Evolutionary conservation across 2,888 invertebrate species (phyloP), one percentile per base, ranked within the genome.

Genomic region (Adela reaumurella): DNA sequence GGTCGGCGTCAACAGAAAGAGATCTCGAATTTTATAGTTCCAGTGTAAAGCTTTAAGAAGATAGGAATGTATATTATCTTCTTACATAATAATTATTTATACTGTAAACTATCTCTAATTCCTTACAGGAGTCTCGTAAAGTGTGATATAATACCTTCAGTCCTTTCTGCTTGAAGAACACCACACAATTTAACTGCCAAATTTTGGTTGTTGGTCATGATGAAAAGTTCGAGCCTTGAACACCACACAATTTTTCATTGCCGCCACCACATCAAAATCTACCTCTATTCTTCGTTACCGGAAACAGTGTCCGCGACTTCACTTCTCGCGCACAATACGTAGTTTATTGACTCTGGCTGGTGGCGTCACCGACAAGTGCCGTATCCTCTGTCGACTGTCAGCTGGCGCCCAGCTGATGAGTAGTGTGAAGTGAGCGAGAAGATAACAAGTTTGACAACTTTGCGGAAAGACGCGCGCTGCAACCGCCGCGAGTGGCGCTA

Each of bases 101-200:
- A n/a, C n/a, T n/a, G n/a, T n/a, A n/a, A n/a, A n/a, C n/a, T n/a
- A n/a, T n/a, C n/a, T n/a, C n/a, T n/a, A n/a, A n/a, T n/a, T n/a
- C n/a, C n/a, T n/a, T n/a, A n/a, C n/a, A n/a, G n/a, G n/a, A n/a
- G n/a, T n/a, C n/a, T n/a, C n/a, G n/a, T n/a, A n/a, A n/a, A n/a
- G n/a, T n/a, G n/a, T n/a, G n/a, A n/a, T n/a, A n/a, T n/a, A n/a
- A n/a, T n/a, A 83, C 83, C 82, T 65, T 70, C 66, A 49, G 74
- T 67, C 51, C 70, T 64, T 59, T 76, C 74, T 35, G 71, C 59
- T 59, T 81, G 79, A 54, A 83, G 65, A 53, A 83, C 62, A 35
- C 81, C 79, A 61, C 83, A 83, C 55, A 84, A 67, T 64, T 83
- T 83, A 8, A 81, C 79, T 44, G 83, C 82, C 54, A 84, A 73